A percentile compares a stretch with the other conserved stretches of the same genome.
Conservation (phyloP, 1,140 invertebrate species). For the Portunus trituberculatus region DNA sequence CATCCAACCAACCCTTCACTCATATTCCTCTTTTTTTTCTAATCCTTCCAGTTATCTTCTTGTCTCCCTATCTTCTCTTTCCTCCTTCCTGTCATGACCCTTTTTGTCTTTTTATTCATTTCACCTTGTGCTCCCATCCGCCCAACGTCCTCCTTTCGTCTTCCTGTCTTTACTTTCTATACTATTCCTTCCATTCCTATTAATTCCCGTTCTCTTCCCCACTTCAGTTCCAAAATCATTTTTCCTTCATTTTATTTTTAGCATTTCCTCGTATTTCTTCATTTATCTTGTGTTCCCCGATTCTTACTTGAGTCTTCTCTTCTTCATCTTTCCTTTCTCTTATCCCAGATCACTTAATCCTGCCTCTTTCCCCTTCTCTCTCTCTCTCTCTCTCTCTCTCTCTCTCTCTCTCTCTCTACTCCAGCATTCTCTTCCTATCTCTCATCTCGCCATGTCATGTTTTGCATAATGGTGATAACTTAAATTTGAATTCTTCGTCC, state of each 20-base stretch:
- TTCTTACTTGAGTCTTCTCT: too few relatives aligned
- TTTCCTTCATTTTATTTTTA: too few relatives aligned
- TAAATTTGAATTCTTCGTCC: too few relatives aligned
- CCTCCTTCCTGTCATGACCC: background rate
- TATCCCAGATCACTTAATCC: background rate
- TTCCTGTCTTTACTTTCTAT: too few relatives aligned
- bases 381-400: background rate
- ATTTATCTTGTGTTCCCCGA: too few relatives aligned
- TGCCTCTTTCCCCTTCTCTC: background rate
- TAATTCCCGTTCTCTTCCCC: too few relatives aligned
- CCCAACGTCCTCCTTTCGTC: too few relatives aligned
- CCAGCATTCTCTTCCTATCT: background rate
- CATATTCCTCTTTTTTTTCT: background rate
- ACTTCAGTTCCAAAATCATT: too few relatives aligned
- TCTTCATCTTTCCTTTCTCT: too few relatives aligned
- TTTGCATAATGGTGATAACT: too few relatives aligned
- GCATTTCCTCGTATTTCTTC: background rate
- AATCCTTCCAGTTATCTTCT: background rate
- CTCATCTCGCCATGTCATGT: background rate
- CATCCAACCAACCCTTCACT: background rate
- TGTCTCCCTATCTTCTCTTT: background rate
- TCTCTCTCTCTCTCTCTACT: conserved; percentile 1
- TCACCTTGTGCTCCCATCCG: too few relatives aligned
- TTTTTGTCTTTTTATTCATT: background rate
- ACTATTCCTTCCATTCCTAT: too few relatives aligned